Evolutionary conservation across 1,140 invertebrate genomes (phyloP).

Genomic region (Panagrolaimus sp.): DNA sequence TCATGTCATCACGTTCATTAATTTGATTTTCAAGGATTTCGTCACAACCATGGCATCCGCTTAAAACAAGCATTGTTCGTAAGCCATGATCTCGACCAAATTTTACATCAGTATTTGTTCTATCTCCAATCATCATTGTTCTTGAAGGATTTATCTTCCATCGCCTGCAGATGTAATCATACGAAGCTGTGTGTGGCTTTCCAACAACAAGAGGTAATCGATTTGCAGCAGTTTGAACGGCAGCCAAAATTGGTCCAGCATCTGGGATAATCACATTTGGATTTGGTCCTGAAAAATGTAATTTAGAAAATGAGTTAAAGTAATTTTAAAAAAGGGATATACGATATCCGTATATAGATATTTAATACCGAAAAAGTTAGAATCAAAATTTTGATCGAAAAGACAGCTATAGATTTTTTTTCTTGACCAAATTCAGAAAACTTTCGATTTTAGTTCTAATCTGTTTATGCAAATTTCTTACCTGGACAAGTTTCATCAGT

Average conservation of each 20-base stretch:
- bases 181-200: constrained; percentile 71
- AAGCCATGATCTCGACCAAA: constrained; percentile 55
- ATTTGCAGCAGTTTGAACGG: constrained; percentile 75
- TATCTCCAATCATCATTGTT: constrained; percentile 89
- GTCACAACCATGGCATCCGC: constrained; percentile 55
- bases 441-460: too few species aligned
- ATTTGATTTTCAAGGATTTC: constrained; percentile 50
- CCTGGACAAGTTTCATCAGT: constrained; percentile 76
- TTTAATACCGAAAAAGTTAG: too few species aligned
- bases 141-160: constrained; percentile 70
- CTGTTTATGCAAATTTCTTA: too few species aligned
- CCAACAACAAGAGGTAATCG: constrained; percentile 77
- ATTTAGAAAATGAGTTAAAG: too few species aligned
- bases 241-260: constrained; percentile 76
- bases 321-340: too few species aligned
- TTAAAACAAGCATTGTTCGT: constrained; percentile 51
- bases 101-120: constrained; percentile 57
- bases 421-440: too few species aligned
- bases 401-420: too few species aligned
- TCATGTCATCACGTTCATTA: constrained; percentile 46
- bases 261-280: constrained; percentile 67
- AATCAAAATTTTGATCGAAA: too few species aligned
- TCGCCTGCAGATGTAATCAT: constrained; percentile 62
- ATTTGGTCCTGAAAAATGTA: constrained; percentile 42
- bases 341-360: too few species aligned